Conservation (phyloP, 92 coral and sea anemone species). For the Zoanthus sociatus region DNA sequence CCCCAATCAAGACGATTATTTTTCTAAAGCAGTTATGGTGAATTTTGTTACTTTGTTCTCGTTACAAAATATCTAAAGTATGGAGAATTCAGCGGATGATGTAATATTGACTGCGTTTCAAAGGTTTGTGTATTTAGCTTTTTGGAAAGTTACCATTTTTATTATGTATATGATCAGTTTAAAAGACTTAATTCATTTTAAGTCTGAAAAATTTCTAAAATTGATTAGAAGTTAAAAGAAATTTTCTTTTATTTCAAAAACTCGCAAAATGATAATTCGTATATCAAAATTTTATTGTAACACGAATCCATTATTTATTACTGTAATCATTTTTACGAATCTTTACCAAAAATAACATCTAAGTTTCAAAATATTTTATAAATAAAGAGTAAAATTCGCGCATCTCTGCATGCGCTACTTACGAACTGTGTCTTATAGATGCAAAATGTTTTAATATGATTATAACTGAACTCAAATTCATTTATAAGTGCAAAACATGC, state of each 20-base stretch:
- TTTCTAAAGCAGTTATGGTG: too few relatives aligned
- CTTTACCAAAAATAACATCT: constrained; percentile 3
- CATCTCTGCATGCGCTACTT: background rate
- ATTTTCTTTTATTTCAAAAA: background rate
- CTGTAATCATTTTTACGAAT: constrained; percentile 8
- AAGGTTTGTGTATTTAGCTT: background rate
- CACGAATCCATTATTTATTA: constrained; percentile 25
- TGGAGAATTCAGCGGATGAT: background rate
- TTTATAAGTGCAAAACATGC: background rate
- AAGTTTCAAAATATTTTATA: constrained; percentile 2
- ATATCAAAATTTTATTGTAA: background rate
- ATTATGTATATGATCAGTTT: background rate
- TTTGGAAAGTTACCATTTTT: background rate
- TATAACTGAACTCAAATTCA: background rate
- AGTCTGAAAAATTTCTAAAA: background rate
- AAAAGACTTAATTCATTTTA: background rate
- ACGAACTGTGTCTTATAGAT: background rate
- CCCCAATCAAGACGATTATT: too few relatives aligned
- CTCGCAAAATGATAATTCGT: background rate
- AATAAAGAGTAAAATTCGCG: background rate
- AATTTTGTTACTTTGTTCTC: too few relatives aligned
- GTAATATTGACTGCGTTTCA: background rate
- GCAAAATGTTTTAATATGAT: background rate
- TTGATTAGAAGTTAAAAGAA: background rate
- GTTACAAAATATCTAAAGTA: too few relatives aligned